Percentiles rank a stretch among this genome's conserved stretches.
Evolutionary conservation across 1,140 invertebrate species (phyloP).

Genomic region (Tribolium madens): DNA sequence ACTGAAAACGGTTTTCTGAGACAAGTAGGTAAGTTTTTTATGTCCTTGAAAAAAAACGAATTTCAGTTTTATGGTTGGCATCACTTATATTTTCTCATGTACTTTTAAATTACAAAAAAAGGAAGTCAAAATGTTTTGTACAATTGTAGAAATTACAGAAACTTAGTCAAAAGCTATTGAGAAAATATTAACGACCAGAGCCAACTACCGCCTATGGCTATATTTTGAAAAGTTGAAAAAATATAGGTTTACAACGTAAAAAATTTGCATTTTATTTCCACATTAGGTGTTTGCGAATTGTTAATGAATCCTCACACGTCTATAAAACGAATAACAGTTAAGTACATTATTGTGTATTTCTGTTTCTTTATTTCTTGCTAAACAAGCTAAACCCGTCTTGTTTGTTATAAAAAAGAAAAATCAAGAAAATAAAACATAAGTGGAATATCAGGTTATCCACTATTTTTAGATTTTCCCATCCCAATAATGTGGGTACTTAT

Average conservation of each 20-base stretch:
- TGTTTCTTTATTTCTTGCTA: background rate
- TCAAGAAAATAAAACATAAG: background rate
- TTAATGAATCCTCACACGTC: background rate
- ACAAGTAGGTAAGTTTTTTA: too few species aligned
- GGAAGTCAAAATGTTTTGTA: background rate
- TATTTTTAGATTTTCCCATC: background rate
- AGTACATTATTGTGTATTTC: background rate
- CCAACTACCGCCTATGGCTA: too few species aligned
- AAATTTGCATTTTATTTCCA: too few species aligned
- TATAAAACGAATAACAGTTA: too few species aligned
- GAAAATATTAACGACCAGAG: too few species aligned
- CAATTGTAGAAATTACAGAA: too few species aligned
- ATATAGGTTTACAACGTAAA: background rate
- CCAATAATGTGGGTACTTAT: background rate
- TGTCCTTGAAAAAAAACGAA: too few species aligned
- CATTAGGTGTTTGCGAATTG: background rate
- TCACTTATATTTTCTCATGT: too few species aligned
- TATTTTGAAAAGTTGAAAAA: too few species aligned
- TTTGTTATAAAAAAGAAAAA: background rate
- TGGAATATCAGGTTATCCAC: background rate
- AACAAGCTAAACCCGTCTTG: background rate
- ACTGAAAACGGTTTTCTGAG: too few species aligned
- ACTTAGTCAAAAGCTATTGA: too few species aligned
- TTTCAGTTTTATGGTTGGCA: too few species aligned
- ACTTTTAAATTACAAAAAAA: background rate